A percentile compares a stretch with the other conserved stretches of the same genome.
phyloP scores from a whole-genome alignment of 2,113 vertebrate species.

The Camelus bactrianus region DNA sequence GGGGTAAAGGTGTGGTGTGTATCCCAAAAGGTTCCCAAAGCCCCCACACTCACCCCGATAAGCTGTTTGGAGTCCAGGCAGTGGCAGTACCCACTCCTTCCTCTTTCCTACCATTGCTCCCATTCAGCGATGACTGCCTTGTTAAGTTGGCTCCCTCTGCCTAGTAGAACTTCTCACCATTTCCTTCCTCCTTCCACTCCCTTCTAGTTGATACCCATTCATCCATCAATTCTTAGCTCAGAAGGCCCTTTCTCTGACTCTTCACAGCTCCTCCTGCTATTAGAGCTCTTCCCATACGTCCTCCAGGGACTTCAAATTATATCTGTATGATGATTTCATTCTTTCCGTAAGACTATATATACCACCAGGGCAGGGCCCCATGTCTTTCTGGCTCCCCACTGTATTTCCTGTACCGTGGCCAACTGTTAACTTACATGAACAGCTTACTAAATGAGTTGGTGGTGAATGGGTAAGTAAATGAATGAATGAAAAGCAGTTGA shows the following conservation, averaged over 20 bases:
- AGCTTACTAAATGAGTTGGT: neutral
- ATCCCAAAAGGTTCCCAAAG: neutral
- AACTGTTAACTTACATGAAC: neutral
- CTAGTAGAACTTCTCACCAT: neutral
- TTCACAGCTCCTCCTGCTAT: neutral
- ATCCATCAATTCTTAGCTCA: conserved; percentile 2
- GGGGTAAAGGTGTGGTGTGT: neutral
- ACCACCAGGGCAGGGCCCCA: neutral
- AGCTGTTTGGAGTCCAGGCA: neutral
- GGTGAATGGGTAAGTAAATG: neutral
- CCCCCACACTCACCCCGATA: neutral
- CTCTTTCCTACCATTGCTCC: neutral
- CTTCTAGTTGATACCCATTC: conserved; percentile 28
- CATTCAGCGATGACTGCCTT: neutral
- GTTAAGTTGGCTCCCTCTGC: neutral
- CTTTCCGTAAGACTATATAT: neutral
- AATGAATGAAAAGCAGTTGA: neutral
- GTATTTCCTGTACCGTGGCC: neutral
- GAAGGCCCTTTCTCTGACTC: neutral
- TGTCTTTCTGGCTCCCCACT: neutral
- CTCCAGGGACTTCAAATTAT: neutral
- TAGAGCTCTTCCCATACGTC: neutral
- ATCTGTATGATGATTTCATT: conserved; percentile 3
- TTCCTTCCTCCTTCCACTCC: neutral
- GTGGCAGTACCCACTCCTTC: neutral